Percentiles rank a stretch among this genome's conserved stretches.
phyloP scores from a whole-genome alignment of 1,140 invertebrate species.

The Thaumatotibia leucotreta region DNA sequence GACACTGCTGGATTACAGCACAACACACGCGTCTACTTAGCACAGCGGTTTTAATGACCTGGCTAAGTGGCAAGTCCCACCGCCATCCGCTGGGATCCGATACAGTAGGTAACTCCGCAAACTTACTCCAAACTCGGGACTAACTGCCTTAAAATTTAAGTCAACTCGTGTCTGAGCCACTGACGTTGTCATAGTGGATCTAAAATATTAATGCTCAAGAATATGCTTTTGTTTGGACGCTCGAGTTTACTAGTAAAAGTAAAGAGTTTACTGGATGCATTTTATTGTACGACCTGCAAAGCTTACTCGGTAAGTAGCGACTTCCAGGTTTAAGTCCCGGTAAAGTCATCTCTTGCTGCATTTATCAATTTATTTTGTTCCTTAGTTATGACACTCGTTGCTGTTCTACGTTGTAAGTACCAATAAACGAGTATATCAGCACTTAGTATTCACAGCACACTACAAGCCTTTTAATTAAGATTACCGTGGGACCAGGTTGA shows the following conservation, averaged over 20 bases:
- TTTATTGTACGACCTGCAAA: too few species aligned
- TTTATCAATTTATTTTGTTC: too few species aligned
- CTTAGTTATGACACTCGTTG: too few species aligned
- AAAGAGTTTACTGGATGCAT: background rate
- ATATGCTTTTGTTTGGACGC: background rate
- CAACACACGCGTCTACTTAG: slow-evolving; percentile 16
- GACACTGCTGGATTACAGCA: background rate
- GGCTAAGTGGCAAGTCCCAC: slow-evolving; percentile 27
- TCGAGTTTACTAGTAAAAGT: background rate
- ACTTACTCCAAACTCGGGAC: slow-evolving; percentile 22
- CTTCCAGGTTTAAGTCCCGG: too few species aligned
- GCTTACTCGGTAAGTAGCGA: too few species aligned
- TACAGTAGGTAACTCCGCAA: slow-evolving; percentile 27
- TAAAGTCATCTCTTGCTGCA: too few species aligned
- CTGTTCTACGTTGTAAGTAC: too few species aligned
- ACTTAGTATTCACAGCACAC: too few species aligned
- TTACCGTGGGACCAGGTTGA: too few species aligned
- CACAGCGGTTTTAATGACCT: slow-evolving; percentile 35
- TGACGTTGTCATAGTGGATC: background rate
- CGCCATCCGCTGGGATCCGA: slow-evolving; percentile 21
- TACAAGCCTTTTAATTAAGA: too few species aligned
- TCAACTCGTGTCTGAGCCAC: slow-evolving; percentile 25
- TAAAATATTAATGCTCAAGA: slow-evolving; percentile 3
- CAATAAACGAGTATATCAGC: too few species aligned
- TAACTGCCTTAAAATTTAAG: slow-evolving; percentile 33